Conservation (phyloP, 1,140 invertebrate species). For the Hylaeus anthracinus region DNA sequence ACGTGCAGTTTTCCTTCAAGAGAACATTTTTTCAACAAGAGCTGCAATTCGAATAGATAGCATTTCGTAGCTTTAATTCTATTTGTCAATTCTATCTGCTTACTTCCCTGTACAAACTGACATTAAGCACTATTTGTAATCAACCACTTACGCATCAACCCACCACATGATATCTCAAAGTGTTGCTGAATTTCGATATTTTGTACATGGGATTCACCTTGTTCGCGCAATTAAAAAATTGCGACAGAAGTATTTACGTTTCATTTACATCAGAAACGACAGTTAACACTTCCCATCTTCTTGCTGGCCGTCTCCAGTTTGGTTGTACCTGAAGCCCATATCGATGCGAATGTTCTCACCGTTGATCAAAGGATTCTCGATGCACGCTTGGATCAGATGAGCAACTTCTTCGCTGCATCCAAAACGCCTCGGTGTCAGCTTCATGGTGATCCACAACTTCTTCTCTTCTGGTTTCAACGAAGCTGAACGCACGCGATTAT, state of each 20-base stretch:
- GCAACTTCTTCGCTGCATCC: slow-evolving; percentile 46
- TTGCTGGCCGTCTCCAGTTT: slow-evolving; percentile 23
- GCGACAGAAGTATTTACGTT: not conserved
- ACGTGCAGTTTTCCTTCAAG: too few species aligned
- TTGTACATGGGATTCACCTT: too few species aligned
- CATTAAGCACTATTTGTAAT: too few species aligned
- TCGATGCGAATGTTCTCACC: slow-evolving; percentile 55
- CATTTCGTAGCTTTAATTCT: too few species aligned
- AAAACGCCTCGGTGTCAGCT: slow-evolving; percentile 38
- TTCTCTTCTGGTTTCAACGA: not conserved
- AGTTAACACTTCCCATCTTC: not conserved
- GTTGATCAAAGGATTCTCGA: slow-evolving; percentile 65
- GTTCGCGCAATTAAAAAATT: too few species aligned
- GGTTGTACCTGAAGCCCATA: slow-evolving; percentile 50
- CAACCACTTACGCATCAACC: too few species aligned
- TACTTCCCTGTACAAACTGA: too few species aligned
- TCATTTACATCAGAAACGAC: not conserved
- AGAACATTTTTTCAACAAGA: too few species aligned
- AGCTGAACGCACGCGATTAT: not conserved
- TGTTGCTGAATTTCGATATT: too few species aligned
- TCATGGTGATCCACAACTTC: slow-evolving; percentile 23
- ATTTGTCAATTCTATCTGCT: too few species aligned
- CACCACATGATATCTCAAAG: too few species aligned
- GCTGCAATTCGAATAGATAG: too few species aligned
- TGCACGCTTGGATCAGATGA: slow-evolving; percentile 47